Evolutionary conservation across 1,140 invertebrate genomes (phyloP), one percentile per base, ranked within the genome.

Genomic region (Chironomus tepperi): DNA sequence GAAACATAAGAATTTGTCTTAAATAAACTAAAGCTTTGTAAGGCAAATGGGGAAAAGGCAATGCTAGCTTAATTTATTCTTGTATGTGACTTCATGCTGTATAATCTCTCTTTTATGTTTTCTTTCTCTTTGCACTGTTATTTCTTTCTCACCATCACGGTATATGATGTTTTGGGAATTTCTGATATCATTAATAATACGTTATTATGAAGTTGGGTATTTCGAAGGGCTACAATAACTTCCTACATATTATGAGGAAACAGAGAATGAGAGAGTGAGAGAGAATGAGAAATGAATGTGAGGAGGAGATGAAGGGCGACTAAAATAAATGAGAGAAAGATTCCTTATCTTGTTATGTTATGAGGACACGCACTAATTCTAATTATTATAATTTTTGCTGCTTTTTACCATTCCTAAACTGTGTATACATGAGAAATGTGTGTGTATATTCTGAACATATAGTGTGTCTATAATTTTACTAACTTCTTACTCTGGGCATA

Each of bases 281-380:
- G 1, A 7, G 16, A 70, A 18, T 19, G 65, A 21, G 16, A 19
- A 57, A n/a, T 10, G 18, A 18, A 70, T 18, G 7, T 9, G 65
- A 70, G 18, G 18, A 70, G 19, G 19, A 70, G 47, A n/a, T n/a
- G n/a, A 57, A 57, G 47, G 47, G n/a, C n/a, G 47, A n/a, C 10
- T 12, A 2, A 57, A 57, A 57, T 57, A n/a, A 57, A n/a, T 18
- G 65, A 70, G 65, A 70, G 18, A 7, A 70, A 70, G 16, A 21
- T 70, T 70, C 19, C 65, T 70, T 70, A 70, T 70, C 65, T 70
- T 18, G 18, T 70, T 70, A 70, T 21, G 18, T 70, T 70, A 70
- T 21, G 65, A 70, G 65, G 65, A 70, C 65, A 70, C 65, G 65
- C 65, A 70, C 65, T 70, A 70, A 70, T 70, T 70, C 65, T 70